Conservation (phyloP, 1,140 invertebrate genomes). For the Maniola jurtina region DNA sequence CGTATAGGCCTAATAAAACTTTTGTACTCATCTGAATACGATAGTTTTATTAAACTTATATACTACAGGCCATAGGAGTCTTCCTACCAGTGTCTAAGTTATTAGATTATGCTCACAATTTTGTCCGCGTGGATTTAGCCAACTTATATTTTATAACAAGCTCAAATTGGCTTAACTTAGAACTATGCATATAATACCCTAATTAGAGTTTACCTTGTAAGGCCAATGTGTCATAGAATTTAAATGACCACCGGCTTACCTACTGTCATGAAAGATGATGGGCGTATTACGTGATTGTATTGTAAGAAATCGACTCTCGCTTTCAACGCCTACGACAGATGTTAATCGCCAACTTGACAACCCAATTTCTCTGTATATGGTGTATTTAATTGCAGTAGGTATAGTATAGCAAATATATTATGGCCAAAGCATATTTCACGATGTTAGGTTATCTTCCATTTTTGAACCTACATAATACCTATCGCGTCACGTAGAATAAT, state of each 20-base stretch:
- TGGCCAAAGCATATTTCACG: neutral
- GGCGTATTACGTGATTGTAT: conserved; percentile 8
- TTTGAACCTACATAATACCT: no score
- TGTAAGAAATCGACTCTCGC: conserved; percentile 17
- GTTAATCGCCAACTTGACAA: conserved; percentile 13
- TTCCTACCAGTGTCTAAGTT: no score
- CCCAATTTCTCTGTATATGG: conserved; percentile 22
- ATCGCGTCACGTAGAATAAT: no score
- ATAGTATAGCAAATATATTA: conserved; percentile 18
- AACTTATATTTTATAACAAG: neutral
- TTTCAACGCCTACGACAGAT: conserved; percentile 23
- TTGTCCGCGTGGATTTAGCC: no score
- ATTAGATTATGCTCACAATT: no score
- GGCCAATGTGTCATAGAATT: neutral
- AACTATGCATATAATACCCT: neutral
- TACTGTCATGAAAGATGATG: conserved; percentile 17
- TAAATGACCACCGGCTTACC: conserved; percentile 8
- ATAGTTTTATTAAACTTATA: no score
- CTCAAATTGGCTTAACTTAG: neutral
- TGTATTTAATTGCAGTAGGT: conserved; percentile 16
- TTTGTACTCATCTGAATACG: no score
- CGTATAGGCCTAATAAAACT: no score
- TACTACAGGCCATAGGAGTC: no score
- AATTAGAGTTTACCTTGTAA: conserved; percentile 6
- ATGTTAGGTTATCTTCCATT: no score